A percentile compares a stretch with the other conserved stretches of the same genome.
These are phyloP conservation scores for Thalassophryne amazonica DNA, from an alignment of 2,797 vertebrate genomes.

Conservation along the genomic window DNA sequence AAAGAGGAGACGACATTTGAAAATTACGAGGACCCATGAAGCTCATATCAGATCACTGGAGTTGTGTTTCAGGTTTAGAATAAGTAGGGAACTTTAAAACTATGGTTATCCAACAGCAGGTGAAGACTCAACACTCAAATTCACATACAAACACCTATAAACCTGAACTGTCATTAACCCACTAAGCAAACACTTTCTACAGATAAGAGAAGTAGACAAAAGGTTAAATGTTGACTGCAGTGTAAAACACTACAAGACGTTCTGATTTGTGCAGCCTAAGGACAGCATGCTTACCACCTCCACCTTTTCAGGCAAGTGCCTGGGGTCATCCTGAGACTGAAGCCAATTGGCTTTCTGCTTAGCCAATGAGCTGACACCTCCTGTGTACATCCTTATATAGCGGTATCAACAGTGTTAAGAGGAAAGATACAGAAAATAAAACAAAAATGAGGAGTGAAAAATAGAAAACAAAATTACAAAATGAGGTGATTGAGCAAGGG, in stretches of 20 bases:
- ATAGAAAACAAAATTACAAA: conserved; percentile 30
- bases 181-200: no score
- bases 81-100: conserved; percentile 1
- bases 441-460: conserved; percentile 41
- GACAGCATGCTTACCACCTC: conserved; percentile 88
- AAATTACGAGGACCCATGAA: no score
- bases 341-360: conserved; percentile 97
- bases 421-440: neutral
- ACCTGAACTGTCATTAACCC: no score
- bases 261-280: conserved; percentile 1
- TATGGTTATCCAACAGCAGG: no score
- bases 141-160: no score
- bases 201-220: no score
- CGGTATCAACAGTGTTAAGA: conserved; percentile 75
- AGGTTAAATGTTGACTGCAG: no score
- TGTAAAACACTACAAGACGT: conserved; percentile 4
- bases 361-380: conserved; percentile 94
- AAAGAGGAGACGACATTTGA: neutral
- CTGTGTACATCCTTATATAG: conserved; percentile 96
- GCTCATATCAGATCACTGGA: conserved; percentile 2
- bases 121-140: no score
- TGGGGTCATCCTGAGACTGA: conserved; percentile 87
- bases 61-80: accelerated
- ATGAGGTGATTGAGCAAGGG: neutral
- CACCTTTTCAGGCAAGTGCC: conserved; percentile 88